phyloP scores from a whole-genome alignment of 1,140 invertebrate genomes.

The Campoletis sonorensis region DNA sequence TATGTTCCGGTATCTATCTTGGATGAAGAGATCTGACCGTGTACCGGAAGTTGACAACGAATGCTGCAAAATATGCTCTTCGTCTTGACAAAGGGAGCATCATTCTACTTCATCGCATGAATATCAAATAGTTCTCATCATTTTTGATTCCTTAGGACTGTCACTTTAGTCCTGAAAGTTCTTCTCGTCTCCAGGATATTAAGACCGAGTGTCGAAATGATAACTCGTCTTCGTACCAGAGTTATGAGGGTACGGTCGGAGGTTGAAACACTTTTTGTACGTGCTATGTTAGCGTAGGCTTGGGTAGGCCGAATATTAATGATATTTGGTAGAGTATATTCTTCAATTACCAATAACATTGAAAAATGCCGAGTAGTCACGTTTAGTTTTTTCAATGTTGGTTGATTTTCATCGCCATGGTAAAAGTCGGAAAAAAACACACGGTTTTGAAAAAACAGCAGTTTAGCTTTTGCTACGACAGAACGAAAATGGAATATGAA shows the following conservation, averaged over 20 bases:
- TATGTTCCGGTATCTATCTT: background rate
- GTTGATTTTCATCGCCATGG: background rate
- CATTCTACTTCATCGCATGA: constrained; percentile 3
- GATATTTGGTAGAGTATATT: background rate
- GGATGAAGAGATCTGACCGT: background rate
- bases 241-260: background rate
- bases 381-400: background rate
- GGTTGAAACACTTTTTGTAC: background rate
- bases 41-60: background rate
- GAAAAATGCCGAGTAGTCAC: background rate
- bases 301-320: background rate
- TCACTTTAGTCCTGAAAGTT: background rate
- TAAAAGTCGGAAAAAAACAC: background rate
- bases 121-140: constrained; percentile 14
- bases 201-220: background rate
- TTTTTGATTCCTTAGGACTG: background rate
- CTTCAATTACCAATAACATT: background rate
- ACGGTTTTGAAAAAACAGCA: background rate
- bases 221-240: background rate
- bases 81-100: background rate
- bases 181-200: background rate
- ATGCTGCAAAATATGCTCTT: background rate
- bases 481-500: no score
- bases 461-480: no score
- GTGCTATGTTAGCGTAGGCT: background rate